These are phyloP conservation scores for Drosophila varians DNA, from an alignment of 1,140 invertebrate genomes.

Conservation along the genomic window DNA sequence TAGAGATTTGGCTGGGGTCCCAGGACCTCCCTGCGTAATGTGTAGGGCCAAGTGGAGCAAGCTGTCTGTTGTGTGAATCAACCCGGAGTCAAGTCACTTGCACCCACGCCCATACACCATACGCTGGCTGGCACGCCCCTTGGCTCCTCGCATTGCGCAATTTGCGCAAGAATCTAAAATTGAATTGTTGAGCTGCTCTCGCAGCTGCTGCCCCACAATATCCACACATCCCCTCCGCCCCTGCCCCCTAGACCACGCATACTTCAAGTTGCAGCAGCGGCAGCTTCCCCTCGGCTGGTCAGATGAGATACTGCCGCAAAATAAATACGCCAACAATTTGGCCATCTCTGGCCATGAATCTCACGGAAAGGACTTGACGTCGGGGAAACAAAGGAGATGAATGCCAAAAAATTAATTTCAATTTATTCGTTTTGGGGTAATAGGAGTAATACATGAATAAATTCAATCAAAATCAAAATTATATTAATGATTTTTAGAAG, in stretches of 20 bases:
- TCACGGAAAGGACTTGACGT: neutral
- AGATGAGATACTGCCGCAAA: constrained; percentile 12
- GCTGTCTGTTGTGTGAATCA: constrained; percentile 75
- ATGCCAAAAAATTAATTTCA: neutral
- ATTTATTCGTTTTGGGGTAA: too few species aligned
- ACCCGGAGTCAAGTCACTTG: constrained; percentile 55
- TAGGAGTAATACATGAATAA: too few species aligned
- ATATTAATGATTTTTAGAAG: too few species aligned
- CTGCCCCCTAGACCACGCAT: constrained; percentile 49
- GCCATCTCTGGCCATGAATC: neutral
- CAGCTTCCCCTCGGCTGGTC: constrained; percentile 24
- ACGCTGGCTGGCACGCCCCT: constrained; percentile 30
- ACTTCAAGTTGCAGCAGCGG: constrained; percentile 70
- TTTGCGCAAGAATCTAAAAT: constrained; percentile 80
- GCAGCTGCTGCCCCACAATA: constrained; percentile 44
- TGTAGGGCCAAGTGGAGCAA: constrained; percentile 35
- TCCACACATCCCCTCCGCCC: constrained; percentile 2
- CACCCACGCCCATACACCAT: constrained; percentile 41
- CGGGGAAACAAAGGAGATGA: neutral
- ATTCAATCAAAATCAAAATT: too few species aligned
- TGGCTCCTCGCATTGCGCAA: constrained; percentile 58
- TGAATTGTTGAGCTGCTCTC: constrained; percentile 75
- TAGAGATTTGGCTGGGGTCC: too few species aligned
- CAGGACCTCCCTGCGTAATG: constrained; percentile 31
- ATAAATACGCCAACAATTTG: constrained; percentile 13